Conservation (phyloP, 2,113 vertebrate species). For the Geococcyx californianus region DNA sequence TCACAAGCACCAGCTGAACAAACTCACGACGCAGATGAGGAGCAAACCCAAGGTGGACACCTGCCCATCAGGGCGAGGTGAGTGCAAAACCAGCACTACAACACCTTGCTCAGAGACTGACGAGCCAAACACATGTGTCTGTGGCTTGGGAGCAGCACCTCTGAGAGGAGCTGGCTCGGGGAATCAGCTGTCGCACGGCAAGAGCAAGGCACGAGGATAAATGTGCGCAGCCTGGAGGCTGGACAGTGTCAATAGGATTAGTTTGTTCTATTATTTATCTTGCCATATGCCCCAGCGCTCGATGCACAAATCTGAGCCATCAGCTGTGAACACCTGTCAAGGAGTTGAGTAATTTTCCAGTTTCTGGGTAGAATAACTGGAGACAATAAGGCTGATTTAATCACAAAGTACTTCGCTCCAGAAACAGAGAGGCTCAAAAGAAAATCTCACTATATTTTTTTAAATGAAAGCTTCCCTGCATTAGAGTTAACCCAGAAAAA, state of each 20-base stretch:
- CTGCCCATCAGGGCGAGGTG: fast-evolving
- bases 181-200: fast-evolving
- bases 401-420: neutral
- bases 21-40: neutral
- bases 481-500: neutral
- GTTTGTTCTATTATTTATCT: neutral
- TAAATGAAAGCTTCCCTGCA: neutral
- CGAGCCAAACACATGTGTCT: fast-evolving
- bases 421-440: neutral
- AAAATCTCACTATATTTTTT: neutral
- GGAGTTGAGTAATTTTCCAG: constrained; percentile 3
- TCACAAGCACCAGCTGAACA: neutral
- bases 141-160: neutral
- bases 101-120: neutral
- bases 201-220: neutral
- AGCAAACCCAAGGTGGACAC: neutral
- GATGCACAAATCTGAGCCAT: neutral
- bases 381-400: neutral
- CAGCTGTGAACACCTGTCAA: constrained; percentile 10
- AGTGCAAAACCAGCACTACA: fast-evolving
- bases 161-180: neutral
- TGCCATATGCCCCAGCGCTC: neutral
- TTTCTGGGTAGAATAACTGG: neutral
- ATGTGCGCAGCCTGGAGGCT: neutral
- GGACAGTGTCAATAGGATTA: neutral